Conservation (phyloP, 2,113 vertebrate genomes). For the Hippocampus abdominalis region DNA sequence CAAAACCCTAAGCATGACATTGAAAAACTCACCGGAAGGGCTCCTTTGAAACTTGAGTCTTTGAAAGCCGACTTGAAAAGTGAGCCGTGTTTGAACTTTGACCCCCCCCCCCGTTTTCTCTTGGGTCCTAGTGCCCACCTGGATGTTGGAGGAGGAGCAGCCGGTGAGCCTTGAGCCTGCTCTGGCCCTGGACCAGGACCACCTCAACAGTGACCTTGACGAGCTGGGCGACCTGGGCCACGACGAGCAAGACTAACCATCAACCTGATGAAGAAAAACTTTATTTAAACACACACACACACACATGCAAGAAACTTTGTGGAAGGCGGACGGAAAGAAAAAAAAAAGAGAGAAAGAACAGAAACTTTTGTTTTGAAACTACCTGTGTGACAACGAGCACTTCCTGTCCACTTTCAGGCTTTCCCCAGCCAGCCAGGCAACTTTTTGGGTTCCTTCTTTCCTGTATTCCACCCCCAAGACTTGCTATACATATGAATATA, state of each 20-base stretch:
- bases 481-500: constrained; percentile 6
- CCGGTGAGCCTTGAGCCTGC: constrained; percentile 66
- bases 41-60: too few relatives aligned
- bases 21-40: too few relatives aligned
- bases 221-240: constrained; percentile 68
- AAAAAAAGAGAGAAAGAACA: constrained; percentile 41
- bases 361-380: constrained; percentile 49
- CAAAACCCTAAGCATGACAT: too few relatives aligned
- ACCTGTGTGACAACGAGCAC: constrained; percentile 63
- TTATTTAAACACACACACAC: constrained; percentile 57
- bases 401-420: constrained; percentile 60
- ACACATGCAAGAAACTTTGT: constrained; percentile 36
- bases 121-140: constrained; percentile 75
- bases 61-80: too few relatives aligned
- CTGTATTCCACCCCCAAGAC: background rate
- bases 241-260: constrained; percentile 73
- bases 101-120: constrained; percentile 66
- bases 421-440: constrained; percentile 58
- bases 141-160: constrained; percentile 76
- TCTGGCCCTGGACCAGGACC: constrained; percentile 71
- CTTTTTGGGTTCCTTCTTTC: constrained; percentile 15
- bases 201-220: constrained; percentile 65
- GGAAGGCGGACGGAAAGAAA: constrained; percentile 52
- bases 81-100: background rate
- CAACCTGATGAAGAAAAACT: constrained; percentile 60